Evolutionary conservation across 2,888 invertebrate species (phyloP).

Genomic region (Nudaria mundana): DNA sequence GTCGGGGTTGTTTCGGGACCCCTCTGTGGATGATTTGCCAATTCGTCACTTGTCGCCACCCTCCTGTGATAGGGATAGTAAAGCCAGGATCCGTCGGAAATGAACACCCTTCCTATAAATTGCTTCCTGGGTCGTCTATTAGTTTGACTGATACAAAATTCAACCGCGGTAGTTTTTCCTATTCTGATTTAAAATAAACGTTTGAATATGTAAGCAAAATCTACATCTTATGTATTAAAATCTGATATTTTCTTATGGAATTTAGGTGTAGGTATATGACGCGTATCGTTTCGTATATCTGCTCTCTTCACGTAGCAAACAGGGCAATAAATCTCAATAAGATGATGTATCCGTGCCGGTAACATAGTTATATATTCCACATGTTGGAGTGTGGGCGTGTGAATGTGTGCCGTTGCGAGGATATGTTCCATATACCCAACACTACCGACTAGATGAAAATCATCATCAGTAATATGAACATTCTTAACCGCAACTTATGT

Average conservation of each 20-base stretch:
- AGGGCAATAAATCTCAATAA: conserved; percentile 33
- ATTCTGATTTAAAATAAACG: too few relatives aligned
- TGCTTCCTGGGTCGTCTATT: neutral
- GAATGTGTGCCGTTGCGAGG: conserved; percentile 38
- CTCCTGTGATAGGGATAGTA: conserved; percentile 7
- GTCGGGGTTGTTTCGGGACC: conserved; percentile 11
- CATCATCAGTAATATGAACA: too few relatives aligned
- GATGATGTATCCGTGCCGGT: conserved; percentile 22
- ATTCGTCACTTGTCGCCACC: conserved; percentile 21
- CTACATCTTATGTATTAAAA: too few relatives aligned
- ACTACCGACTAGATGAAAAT: conserved; percentile 4
- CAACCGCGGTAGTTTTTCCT: neutral
- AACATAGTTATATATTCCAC: conserved; percentile 28
- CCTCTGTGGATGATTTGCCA: conserved; percentile 14
- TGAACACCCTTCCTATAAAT: neutral
- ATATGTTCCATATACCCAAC: conserved; percentile 40
- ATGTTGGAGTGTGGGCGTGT: conserved; percentile 52
- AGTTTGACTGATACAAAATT: neutral
- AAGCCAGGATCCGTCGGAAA: conserved; percentile 4
- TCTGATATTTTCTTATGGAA: too few relatives aligned
- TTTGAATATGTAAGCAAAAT: too few relatives aligned
- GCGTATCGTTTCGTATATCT: too few relatives aligned
- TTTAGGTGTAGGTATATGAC: too few relatives aligned
- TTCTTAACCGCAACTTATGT: too few relatives aligned
- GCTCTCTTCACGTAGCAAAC: conserved; percentile 15